These are phyloP conservation scores for Monarcha castaneiventris DNA, from an alignment of 2,113 vertebrate genomes.

Conservation along the genomic window DNA sequence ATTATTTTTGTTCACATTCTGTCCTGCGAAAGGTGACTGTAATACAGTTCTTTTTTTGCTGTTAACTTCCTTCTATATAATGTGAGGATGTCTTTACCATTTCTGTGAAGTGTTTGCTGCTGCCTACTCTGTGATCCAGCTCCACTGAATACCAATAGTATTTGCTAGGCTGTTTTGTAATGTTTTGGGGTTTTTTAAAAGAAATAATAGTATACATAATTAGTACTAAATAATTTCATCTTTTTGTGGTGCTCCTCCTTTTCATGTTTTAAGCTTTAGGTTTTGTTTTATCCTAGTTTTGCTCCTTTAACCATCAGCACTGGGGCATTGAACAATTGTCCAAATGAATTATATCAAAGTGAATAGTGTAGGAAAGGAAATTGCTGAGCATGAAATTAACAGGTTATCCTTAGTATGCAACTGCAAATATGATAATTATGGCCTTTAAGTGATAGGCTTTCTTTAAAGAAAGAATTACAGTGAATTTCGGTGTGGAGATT, in stretches of 20 bases:
- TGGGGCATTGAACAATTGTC: not conserved
- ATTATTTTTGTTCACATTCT: not conserved
- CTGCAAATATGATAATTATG: not conserved
- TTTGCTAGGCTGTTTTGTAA: not conserved
- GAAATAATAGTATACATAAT: not conserved
- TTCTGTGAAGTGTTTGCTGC: not conserved
- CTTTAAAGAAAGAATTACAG: not conserved
- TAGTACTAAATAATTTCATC: not conserved
- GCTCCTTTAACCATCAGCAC: not conserved
- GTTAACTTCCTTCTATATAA: not conserved
- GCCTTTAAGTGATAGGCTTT: not conserved
- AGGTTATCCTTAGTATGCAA: not conserved
- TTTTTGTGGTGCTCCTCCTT: not conserved
- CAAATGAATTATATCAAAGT: not conserved
- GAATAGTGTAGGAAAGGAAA: not conserved
- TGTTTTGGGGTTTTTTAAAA: not conserved
- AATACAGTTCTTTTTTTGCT: not conserved
- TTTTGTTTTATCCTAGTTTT: not conserved
- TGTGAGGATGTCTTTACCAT: not conserved
- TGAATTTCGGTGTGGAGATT: not conserved
- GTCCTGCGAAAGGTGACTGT: not conserved
- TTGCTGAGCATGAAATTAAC: not conserved
- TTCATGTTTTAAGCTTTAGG: not conserved
- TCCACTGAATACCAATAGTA: not conserved
- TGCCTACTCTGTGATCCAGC: not conserved